Conservation (phyloP, 2,888 invertebrate species). For the Oscheius sp. region DNA sequence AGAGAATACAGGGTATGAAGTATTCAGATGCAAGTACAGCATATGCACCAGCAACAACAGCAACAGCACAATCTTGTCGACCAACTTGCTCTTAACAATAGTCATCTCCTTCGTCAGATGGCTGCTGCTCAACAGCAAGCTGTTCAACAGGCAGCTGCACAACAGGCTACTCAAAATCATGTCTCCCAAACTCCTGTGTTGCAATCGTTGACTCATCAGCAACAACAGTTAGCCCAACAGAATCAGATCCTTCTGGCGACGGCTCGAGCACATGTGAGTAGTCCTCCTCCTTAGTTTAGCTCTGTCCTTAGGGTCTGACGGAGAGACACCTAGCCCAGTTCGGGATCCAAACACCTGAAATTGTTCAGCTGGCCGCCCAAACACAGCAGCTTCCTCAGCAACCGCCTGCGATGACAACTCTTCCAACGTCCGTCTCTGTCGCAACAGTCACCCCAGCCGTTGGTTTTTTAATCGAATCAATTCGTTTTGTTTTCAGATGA, state of each 20-base stretch:
- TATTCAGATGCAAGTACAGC: conserved; percentile 6
- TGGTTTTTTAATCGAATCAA: background rate
- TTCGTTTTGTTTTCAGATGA: background rate
- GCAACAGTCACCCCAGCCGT: conserved; percentile 19
- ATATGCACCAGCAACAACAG: background rate
- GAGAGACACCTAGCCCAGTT: background rate
- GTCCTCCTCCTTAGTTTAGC: background rate
- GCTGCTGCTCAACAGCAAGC: background rate
- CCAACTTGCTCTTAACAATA: background rate
- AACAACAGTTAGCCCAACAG: conserved; percentile 15
- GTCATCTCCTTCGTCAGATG: conserved; percentile 9
- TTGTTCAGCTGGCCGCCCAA: conserved; percentile 5
- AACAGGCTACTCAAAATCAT: background rate
- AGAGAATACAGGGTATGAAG: no score
- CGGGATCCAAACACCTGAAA: conserved; percentile 22
- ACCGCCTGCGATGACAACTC: background rate
- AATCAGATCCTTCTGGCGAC: conserved; percentile 16
- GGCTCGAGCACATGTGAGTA: conserved; percentile 17
- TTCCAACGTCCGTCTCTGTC: conserved; percentile 6
- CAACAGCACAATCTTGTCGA: conserved; percentile 5
- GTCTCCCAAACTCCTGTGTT: background rate
- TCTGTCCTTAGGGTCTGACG: conserved; percentile 9
- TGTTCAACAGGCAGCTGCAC: background rate
- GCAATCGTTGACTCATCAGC: conserved; percentile 16
- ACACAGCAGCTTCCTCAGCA: background rate